These are phyloP conservation scores for Cydia pomonella DNA, from an alignment of 1,140 invertebrate genomes.

Conservation along the genomic window DNA sequence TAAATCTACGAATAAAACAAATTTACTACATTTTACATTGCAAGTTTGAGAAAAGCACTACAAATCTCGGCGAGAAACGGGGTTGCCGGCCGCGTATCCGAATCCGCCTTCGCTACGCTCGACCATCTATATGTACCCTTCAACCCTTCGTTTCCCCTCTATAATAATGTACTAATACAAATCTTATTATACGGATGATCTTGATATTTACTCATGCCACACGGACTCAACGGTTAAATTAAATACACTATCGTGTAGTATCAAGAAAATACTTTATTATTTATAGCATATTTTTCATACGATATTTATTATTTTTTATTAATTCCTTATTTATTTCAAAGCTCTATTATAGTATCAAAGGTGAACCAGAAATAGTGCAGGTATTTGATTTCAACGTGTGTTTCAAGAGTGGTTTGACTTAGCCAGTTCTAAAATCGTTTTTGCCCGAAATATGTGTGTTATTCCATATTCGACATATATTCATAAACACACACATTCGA, in stretches of 20 bases:
- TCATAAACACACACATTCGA: not conserved
- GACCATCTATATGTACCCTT: too few species aligned
- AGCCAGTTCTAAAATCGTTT: not conserved
- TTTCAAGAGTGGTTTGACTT: conserved; percentile 5
- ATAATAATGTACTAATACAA: too few species aligned
- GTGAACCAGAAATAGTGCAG: conserved; percentile 71
- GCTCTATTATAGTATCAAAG: conserved; percentile 68
- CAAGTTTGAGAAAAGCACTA: too few species aligned
- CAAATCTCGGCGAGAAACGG: too few species aligned
- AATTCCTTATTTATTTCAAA: conserved; percentile 50
- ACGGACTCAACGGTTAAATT: too few species aligned
- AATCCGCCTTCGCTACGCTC: too few species aligned
- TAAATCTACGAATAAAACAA: too few species aligned
- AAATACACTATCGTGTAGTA: not conserved
- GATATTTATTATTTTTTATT: conserved; percentile 43
- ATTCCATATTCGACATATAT: not conserved
- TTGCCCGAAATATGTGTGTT: not conserved
- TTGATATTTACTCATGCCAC: too few species aligned
- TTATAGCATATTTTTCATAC: not conserved
- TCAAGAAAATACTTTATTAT: not conserved
- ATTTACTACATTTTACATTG: too few species aligned
- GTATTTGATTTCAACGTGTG: conserved; percentile 48
- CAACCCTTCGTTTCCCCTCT: too few species aligned
- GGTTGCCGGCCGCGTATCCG: too few species aligned
- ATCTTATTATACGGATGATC: too few species aligned